Evolutionary conservation across 2,113 vertebrate species (phyloP), one percentile per base, ranked within the genome.

Genomic region (Phocoena phocoena): DNA sequence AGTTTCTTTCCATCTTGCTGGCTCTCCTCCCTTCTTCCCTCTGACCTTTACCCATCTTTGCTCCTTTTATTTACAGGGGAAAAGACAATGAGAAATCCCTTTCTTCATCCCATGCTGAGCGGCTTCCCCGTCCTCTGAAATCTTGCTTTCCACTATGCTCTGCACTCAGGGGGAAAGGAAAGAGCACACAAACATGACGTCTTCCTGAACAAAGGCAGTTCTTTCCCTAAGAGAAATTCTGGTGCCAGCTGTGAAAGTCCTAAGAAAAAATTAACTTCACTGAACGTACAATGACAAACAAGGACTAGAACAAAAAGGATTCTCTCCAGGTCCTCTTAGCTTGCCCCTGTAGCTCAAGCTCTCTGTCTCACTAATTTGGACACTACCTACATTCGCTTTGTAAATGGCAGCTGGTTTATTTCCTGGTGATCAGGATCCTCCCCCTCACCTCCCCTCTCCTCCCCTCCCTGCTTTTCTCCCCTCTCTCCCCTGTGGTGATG

Each of bases 211-310:
- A 21, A 58, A 82, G 70, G 58, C 17, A 68, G 14, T 73, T 73
- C 15, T 74, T 53, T 80, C 81, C 80, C 89, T 82, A 79, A 88
- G 81, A 93, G 65, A 88, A 62, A 88, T 79, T 47, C 86, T 79
- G 5, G 44, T 70, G 28, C 25, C 12, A 55, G 28, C 15, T 90
- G 17, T 44, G 38, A 79, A 65, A 80, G 20, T 74, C 14, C 62
- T 76, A 11, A 60, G 50, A 71, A 67, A 79, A 82, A 44, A 74
- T n/a, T 55, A 76, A 38, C 31, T 2, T 77, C 11, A 55, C 65
- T 60, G 41, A 11, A 65, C 28, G 21, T 36, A 82, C 44, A 41
- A 6, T 50, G 33, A 89, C 23, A 38, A 79, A 62, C 1, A 1
- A 80, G 55, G 41, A 44, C 58, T 36, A 14, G n/a, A 74, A n/a